Base-by-base conservation (phyloP, 2,888 invertebrate genomes). In the Diarsia rubi region DNA sequence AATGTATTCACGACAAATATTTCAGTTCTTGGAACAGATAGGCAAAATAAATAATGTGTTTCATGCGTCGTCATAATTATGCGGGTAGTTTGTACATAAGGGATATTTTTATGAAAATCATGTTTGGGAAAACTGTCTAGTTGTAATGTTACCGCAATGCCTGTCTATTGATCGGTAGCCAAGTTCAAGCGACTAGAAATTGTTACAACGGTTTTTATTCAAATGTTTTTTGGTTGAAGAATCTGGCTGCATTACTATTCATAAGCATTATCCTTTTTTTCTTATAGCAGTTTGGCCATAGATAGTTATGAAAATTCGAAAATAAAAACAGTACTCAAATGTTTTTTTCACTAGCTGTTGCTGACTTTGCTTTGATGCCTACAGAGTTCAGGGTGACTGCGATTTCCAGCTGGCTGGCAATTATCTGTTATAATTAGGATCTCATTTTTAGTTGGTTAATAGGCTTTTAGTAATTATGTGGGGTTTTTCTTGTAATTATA, bases 1-100 rank as follows among this genome's bases (percentile, higher is more conserved):
- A 49, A 73, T 68, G 37, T 68, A 64, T 70, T 69, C 67, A 54
- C 52, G 49, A 47, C 37, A 37, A 67, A 81, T 82, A 77, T 77
- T 44, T 65, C 31, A 62, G 31, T 62, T 73, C 65, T 69, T 37
- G 12, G 70, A 59, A 82, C 11, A 59, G 57, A 73, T 68, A 69
- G 24, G 49, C 68, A 52, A 65, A 57, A 72, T 77, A 78, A 66
- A 72, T 81, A 70, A 45, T 69, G 59, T 59, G n/a, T 65, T 47
- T 54, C 24, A 80, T 54, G 14, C 11, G 47, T 60, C 59, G 31
- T 59, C 44, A 9, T n/a, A n/a, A n/a, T n/a, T 14, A 45, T 19
- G 54, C 62, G 66, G 45, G 44, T 59, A 49, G 9, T 71, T 77
- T 60, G 12, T 31, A 54, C 19, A 65, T 42, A n/a, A n/a, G 8